Percentiles rank a stretch among this genome's conserved stretches.
Evolutionary conservation across 2,888 invertebrate genomes (phyloP).

Genomic region (Gibbula magus): DNA sequence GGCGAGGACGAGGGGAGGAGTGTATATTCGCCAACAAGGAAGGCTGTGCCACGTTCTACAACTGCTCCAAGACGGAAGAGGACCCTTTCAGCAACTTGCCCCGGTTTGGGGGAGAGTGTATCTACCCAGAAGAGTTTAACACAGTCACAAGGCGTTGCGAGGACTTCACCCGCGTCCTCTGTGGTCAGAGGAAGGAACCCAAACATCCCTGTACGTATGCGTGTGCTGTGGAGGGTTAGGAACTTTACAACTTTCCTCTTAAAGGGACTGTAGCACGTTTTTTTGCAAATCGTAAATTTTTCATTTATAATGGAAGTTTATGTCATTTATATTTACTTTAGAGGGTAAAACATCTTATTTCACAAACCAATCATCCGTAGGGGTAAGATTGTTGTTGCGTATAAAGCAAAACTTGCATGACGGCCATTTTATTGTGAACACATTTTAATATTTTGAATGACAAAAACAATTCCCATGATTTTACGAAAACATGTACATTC

Average conservation of each 20-base stretch:
- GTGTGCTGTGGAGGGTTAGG: background rate
- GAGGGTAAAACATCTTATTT: too few species aligned
- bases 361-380: too few species aligned
- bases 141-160: background rate
- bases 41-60: background rate
- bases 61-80: constrained; percentile 11
- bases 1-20: background rate
- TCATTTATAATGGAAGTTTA: too few species aligned
- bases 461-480: too few species aligned
- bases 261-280: too few species aligned
- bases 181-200: background rate
- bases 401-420: too few species aligned
- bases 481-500: too few species aligned
- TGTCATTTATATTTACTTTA: too few species aligned
- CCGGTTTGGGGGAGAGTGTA: background rate
- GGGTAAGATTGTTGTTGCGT: too few species aligned
- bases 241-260: background rate
- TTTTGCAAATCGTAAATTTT: too few species aligned
- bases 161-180: background rate
- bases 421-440: too few species aligned
- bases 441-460: too few species aligned
- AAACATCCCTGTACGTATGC: background rate
- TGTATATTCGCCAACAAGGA: background rate
- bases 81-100: background rate
- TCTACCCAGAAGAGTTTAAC: background rate